Base-by-base conservation (phyloP, 1,140 invertebrate species). In the Cherax quadricarinatus region DNA sequence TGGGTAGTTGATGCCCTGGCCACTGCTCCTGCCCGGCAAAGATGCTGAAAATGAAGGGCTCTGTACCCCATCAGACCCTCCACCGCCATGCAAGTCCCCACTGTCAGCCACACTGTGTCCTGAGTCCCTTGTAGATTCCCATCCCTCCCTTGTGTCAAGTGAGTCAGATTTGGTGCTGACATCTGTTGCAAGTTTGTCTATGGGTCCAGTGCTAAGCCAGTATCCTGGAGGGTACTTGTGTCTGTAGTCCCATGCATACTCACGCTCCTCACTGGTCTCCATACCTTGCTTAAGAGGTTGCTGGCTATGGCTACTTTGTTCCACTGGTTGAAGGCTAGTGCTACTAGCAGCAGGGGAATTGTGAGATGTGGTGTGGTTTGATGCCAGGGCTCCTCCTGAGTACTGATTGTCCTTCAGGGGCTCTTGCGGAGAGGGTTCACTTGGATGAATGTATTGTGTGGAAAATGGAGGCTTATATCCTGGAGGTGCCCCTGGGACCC, bases 401-500 rank as follows among this genome's bases (percentile, higher is more conserved):
- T 75, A 21, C 3, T 9, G 70, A 21, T 75, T 30, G 12, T 75
- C 70, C 30, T 6, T 21, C 6, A 75, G 6, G 3, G 70, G 12
- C 4, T 75, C 24, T 30, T 7, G n/a, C 10, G 70, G 70, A n/a
- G 21, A n/a, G 18, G 12, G 14, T 24, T 75, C 70, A 30, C n/a
- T 75, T 6, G 30, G 16, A 75, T 30, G 6, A 1, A n/a, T 16
- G 7, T 75, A n/a, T 5, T 75, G 70, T 30, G 70, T 75, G 70
- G 70, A 75, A 57, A 14, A 57, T 18, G 66, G 21, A 48, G 84
- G 24, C 24, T 87, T 53, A 53, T 87, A 91, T n/a, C 90, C 90
- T 70, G 90, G 90, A 57, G 90, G 90, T 53, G 90, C 75, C 41
- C 90, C 90, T n/a, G 90, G 90, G 12, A 91, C 90, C 90, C 90